Evolutionary conservation across 2,888 invertebrate species (phyloP).

Genomic region (Argynnis bischoffii): DNA sequence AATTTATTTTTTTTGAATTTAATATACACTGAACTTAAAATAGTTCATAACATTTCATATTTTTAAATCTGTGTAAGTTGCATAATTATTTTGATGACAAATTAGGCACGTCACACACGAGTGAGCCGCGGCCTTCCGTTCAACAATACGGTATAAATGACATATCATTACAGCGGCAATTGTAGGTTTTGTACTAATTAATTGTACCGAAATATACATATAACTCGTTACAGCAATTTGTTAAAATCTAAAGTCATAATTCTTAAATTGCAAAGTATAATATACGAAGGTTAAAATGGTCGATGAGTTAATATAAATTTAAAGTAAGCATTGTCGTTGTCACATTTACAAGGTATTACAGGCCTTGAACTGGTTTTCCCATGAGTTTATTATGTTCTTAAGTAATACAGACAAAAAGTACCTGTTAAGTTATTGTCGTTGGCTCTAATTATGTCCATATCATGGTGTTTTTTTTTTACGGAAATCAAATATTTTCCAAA

Average conservation of each 20-base stretch:
- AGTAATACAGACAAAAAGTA: constrained; percentile 19
- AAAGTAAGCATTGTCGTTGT: constrained; percentile 10
- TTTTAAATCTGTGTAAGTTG: neutral
- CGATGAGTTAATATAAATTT: constrained; percentile 2
- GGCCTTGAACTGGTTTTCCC: constrained; percentile 20
- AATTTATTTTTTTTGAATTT: too few relatives aligned
- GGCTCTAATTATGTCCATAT: constrained; percentile 4
- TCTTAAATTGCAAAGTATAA: neutral
- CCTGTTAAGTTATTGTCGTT: constrained; percentile 6
- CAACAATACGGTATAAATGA: constrained; percentile 45
- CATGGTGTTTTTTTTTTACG: neutral
- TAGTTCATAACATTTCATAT: neutral
- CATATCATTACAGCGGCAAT: constrained; percentile 44
- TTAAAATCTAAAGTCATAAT: constrained; percentile 14
- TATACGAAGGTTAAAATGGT: constrained; percentile 1
- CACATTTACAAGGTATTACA: constrained; percentile 20
- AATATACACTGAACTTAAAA: too few relatives aligned
- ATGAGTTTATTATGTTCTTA: constrained; percentile 26
- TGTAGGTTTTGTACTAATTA: constrained; percentile 21
- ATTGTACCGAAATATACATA: constrained; percentile 9
- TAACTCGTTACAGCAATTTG: constrained; percentile 5
- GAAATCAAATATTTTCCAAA: neutral
- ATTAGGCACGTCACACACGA: constrained; percentile 52
- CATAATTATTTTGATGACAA: constrained; percentile 42
- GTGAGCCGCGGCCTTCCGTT: constrained; percentile 49